A percentile compares a stretch with the other conserved stretches of the same genome.
phyloP scores from a whole-genome alignment of 2,797 vertebrate species.

The Spinibarbus caldwelli region DNA sequence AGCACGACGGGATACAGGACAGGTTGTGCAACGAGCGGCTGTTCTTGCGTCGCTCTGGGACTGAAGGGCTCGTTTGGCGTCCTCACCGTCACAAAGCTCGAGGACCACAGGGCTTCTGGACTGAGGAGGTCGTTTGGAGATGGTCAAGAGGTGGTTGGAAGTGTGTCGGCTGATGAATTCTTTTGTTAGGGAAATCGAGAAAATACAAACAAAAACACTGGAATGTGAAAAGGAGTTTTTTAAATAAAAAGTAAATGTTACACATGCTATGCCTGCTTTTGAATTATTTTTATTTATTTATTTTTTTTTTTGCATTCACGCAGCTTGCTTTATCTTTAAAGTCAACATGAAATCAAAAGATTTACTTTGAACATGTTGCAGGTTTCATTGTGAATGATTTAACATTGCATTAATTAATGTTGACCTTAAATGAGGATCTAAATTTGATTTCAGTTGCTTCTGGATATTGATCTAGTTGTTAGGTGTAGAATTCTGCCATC shows the following conservation, averaged over 20 bases:
- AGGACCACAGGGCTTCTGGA: conserved; percentile 54
- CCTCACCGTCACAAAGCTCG: not conserved
- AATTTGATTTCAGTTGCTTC: too few species aligned
- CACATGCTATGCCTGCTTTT: conserved; percentile 25
- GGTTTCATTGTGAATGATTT: not conserved
- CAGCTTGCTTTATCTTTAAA: not conserved
- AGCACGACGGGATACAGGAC: not conserved
- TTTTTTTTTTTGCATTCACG: not conserved
- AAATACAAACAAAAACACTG: conserved; percentile 79
- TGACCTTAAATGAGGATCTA: too few species aligned
- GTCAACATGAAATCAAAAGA: not conserved
- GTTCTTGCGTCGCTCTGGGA: conserved; percentile 18
- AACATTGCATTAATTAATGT: not conserved
- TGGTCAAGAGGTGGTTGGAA: conserved; percentile 68
- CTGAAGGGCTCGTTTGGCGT: conserved; percentile 3
- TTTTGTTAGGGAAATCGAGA: conserved; percentile 76
- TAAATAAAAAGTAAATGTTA: conserved; percentile 57
- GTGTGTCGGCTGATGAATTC: conserved; percentile 66
- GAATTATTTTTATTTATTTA: not conserved
- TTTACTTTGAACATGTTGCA: not conserved
- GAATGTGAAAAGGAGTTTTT: conserved; percentile 75
- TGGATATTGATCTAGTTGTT: too few species aligned
- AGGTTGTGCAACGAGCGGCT: conserved; percentile 20
- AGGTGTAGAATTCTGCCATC: too few species aligned
- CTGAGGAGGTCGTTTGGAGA: conserved; percentile 52